phyloP scores from a whole-genome alignment of 2,888 invertebrate species.

The Phymatocera aterrima region DNA sequence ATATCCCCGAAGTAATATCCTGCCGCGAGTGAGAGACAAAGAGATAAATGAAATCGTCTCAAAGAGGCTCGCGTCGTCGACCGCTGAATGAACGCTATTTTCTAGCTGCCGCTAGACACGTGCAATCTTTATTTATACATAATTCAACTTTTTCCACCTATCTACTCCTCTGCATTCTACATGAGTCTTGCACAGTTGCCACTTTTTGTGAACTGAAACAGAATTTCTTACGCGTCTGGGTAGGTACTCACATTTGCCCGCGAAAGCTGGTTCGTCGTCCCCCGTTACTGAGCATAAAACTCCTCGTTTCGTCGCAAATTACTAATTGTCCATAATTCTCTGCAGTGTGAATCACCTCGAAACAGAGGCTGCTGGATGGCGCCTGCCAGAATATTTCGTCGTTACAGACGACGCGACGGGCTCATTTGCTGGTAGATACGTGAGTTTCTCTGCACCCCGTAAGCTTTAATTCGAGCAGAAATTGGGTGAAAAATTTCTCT shows the following conservation, averaged over 20 bases:
- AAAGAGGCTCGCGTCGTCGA: not conserved
- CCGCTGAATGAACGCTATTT: not conserved
- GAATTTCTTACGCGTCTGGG: conserved; percentile 4
- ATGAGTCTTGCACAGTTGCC: not conserved
- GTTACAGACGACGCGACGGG: not conserved
- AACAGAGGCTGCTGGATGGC: not conserved
- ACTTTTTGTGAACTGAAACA: not conserved
- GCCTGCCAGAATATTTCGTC: conserved; percentile 4
- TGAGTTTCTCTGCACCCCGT: conserved; percentile 14
- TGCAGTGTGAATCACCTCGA: not conserved
- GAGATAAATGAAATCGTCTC: not conserved
- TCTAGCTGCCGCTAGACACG: not conserved
- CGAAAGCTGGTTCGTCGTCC: not conserved
- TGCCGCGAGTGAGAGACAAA: not conserved
- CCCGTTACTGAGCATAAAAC: not conserved
- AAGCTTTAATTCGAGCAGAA: conserved; percentile 1
- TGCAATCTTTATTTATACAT: not conserved
- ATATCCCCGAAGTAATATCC: not conserved
- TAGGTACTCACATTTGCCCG: not conserved
- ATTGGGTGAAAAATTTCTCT: not conserved
- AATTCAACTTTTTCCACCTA: not conserved
- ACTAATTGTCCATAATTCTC: conserved; percentile 30
- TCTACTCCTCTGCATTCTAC: not conserved
- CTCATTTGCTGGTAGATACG: not conserved
- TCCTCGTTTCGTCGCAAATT: not conserved